Evolutionary conservation across 2,797 vertebrate species (phyloP).

Genomic region (Manis crassicaudata): DNA sequence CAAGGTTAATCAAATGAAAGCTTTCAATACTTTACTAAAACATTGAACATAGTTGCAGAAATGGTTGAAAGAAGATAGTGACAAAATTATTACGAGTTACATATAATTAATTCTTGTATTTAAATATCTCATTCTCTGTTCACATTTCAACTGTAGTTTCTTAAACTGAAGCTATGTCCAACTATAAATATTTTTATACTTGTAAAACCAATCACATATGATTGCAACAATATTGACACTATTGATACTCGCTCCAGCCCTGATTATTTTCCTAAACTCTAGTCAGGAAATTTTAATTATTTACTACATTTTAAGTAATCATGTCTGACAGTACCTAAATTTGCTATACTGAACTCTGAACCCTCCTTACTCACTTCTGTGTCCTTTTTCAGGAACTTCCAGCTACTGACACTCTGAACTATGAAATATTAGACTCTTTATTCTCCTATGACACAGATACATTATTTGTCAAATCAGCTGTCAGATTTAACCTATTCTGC

Average conservation of each 20-base stretch:
- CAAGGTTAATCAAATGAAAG: constrained; percentile 34
- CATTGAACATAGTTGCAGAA: background rate
- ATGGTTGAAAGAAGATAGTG: background rate
- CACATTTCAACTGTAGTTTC: background rate
- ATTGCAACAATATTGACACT: background rate
- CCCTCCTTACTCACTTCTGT: background rate
- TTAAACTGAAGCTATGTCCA: background rate
- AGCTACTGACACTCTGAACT: background rate
- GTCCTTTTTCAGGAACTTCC: background rate
- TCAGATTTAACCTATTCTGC: background rate
- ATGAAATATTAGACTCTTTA: background rate
- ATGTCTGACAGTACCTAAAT: background rate
- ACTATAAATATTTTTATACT: constrained; percentile 5
- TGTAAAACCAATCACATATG: constrained; percentile 1
- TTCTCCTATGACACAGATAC: background rate
- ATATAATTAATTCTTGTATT: background rate
- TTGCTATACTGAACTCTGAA: background rate
- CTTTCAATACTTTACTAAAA: constrained; percentile 6
- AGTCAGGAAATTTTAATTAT: background rate
- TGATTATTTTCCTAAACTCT: constrained; percentile 14
- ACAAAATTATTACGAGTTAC: background rate
- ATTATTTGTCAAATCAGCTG: background rate
- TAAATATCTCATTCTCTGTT: background rate
- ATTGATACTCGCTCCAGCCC: background rate
- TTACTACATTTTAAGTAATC: background rate